phyloP scores from a whole-genome alignment of 2,113 vertebrate genomes.

The Podiceps cristatus region DNA sequence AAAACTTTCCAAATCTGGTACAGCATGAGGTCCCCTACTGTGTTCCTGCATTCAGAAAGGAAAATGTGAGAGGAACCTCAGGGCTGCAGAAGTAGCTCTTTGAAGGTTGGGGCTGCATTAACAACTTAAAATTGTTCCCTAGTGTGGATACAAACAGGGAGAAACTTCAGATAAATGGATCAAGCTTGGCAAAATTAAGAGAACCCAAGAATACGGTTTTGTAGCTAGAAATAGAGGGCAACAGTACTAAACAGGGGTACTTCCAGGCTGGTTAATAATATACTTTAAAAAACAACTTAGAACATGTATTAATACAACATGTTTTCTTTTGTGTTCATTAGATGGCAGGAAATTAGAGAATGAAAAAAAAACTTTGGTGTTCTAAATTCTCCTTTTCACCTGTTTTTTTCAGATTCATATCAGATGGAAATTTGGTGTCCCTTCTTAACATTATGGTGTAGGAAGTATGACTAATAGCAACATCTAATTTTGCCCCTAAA shows the following conservation, averaged over 20 bases:
- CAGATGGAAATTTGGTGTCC: background rate
- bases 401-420: background rate
- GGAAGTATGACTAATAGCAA: background rate
- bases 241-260: background rate
- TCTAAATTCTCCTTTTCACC: background rate
- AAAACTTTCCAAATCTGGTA: background rate
- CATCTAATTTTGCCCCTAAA: background rate
- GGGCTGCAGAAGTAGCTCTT: background rate
- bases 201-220: background rate
- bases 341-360: background rate
- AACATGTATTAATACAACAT: background rate
- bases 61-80: background rate
- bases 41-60: background rate
- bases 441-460: background rate
- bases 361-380: background rate
- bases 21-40: background rate
- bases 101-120: background rate
- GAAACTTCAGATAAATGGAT: background rate
- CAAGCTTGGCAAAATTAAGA: background rate
- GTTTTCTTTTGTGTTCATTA: background rate
- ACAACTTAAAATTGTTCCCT: background rate
- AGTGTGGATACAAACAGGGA: background rate
- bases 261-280: background rate
- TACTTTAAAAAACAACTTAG: background rate
- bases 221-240: background rate